Base-by-base conservation (phyloP, 1,140 invertebrate species). In the Lethrus apterus region DNA sequence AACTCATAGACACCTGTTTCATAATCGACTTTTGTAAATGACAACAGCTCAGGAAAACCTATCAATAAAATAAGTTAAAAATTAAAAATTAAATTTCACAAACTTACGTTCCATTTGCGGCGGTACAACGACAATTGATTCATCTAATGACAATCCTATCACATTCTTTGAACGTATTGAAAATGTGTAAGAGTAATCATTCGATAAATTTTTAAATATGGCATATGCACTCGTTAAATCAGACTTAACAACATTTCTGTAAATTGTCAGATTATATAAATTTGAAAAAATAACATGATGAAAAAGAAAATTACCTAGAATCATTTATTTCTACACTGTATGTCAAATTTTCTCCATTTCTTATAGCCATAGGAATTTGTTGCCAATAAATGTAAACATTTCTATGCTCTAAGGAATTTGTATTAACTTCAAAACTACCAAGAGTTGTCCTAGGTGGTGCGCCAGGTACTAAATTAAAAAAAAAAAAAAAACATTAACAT, bases 321-420 rank as follows among this genome's bases (percentile, higher is more conserved):
- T 71, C 70, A 41, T 70, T 58, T 0, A 70, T 61, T 14, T 55
- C 40, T 24, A 64, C 51, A 19, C 68, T 54, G 51, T 71, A 75
- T 13, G 51, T 64, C 55, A 78, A 78, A 41, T 73, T 66, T 14
- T 72, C 66, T 4, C 77, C 78, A 57, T 79, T 79, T 35, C 81
- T 70, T 46, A 79, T 68, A 55, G 74, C 73, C 5, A 68, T 63
- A 15, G 75, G 72, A 35, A 86, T 73, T 42, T 76, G 69, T 59
- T 81, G 77, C 82, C 83, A 86, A 60, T 84, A 84, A 13, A 85
- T 64, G 63, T 75, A 78, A 17, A 83, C 65, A 34, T 78, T 72
- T 38, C 76, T 62, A 43, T 59, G 62, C 4, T 33, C 29, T 47
- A 69, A 74, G n/a, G 65, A 48, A 10, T 72, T 63, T 43, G 71